These are phyloP conservation scores for Periplaneta americana DNA, from an alignment of 1,140 invertebrate genomes.

Conservation along the genomic window DNA sequence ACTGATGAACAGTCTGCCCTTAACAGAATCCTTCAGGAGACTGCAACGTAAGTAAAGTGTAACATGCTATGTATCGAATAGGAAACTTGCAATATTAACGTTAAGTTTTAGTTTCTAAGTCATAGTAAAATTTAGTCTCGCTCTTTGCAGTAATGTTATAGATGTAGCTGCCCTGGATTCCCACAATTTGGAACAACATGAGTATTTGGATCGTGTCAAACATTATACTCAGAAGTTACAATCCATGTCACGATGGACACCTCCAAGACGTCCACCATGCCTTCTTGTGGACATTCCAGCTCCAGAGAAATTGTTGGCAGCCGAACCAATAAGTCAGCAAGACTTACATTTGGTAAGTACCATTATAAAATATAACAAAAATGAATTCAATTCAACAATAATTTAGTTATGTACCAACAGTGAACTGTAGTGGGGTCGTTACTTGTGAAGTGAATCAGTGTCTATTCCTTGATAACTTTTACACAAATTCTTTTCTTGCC, in stretches of 20 bases:
- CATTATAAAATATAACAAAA: background rate
- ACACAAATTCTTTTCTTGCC: no score
- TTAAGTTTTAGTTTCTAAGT: no score
- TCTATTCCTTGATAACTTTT: no score
- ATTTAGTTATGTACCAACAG: no score
- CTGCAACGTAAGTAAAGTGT: conserved; percentile 67
- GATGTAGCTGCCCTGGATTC: conserved; percentile 76
- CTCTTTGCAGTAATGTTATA: conserved; percentile 66
- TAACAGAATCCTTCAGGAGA: conserved; percentile 80
- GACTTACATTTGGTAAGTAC: conserved; percentile 51
- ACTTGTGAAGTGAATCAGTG: no score
- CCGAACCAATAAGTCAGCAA: conserved; percentile 41
- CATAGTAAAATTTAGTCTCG: background rate
- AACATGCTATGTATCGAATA: background rate
- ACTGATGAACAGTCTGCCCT: conserved; percentile 83
- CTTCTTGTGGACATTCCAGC: conserved; percentile 51
- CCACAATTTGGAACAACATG: conserved; percentile 71
- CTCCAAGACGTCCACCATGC: conserved; percentile 37
- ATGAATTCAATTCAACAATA: background rate
- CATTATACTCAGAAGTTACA: conserved; percentile 55
- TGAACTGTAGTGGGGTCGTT: no score
- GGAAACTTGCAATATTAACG: no score
- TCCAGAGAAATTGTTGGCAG: conserved; percentile 49
- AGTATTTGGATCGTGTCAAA: conserved; percentile 69
- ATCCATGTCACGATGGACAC: conserved; percentile 36